Evolutionary conservation across 1,140 invertebrate genomes (phyloP).

Genomic region (Myzus persicae): DNA sequence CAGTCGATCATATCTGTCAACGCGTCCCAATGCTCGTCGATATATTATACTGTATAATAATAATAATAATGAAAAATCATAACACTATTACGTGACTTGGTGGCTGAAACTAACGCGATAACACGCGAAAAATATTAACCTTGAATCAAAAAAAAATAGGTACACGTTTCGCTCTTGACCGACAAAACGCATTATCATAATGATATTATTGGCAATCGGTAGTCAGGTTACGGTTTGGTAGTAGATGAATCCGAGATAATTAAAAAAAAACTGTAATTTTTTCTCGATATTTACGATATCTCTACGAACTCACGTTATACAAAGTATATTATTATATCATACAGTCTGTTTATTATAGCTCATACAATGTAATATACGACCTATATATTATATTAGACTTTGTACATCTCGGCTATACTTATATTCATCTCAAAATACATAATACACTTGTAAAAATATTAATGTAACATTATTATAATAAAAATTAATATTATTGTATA

Average conservation of each 20-base stretch:
- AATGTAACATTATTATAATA: too few relatives aligned
- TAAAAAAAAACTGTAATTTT: not conserved
- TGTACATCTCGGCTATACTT: not conserved
- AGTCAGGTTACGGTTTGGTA: not conserved
- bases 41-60: not conserved
- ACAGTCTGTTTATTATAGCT: not conserved
- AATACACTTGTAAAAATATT: not conserved
- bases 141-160: not conserved
- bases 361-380: not conserved
- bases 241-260: not conserved
- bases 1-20: not conserved
- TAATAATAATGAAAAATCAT: slow-evolving; percentile 35
- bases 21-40: not conserved
- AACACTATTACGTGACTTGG: slow-evolving; percentile 40
- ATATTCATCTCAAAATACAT: not conserved
- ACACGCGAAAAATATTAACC: slow-evolving; percentile 54
- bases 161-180: slow-evolving; percentile 52
- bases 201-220: not conserved
- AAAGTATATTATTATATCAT: too few relatives aligned
- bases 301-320: not conserved
- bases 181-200: slow-evolving; percentile 31
- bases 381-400: not conserved
- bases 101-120: slow-evolving; percentile 37
- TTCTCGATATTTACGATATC: not conserved
- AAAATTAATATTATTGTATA: too few relatives aligned